Evolutionary conservation across 2,888 invertebrate species (phyloP), one percentile per base, ranked within the genome.

Genomic region (Eledone cirrhosa): DNA sequence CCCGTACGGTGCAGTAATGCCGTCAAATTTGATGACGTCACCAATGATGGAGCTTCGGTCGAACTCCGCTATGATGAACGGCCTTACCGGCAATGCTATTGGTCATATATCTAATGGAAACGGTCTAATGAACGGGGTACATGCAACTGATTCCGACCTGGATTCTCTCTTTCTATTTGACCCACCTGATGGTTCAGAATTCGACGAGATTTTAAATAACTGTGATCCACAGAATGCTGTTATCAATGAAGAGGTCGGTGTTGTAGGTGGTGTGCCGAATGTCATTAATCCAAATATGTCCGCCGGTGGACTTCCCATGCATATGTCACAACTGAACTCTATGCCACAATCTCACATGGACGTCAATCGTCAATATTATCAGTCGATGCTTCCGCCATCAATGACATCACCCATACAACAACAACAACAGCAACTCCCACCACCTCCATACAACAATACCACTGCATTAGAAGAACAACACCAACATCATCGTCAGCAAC

Each of bases 341-440:
- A 11, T 41, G 33, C n/a, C 41, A n/a, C 72, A 72, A 8, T 31
- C 22, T 5, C 72, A 41, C 4, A 41, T 41, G 22, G 41, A 31
- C n/a, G 41, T 31, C 33, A 72, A 72, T 72, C 41, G 41, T 41
- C 72, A 41, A 1, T 72, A 72, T 72, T 72, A 72, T 41, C 72
- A 41, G 24, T 19, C 72, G 14, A 72, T 72, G 72, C 72, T n/a
- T 72, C 22, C 24, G 72, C n/a, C 19, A 72, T 41, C 24, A 13
- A 19, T n/a, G 31, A 72, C 72, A 13, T n/a, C 11, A 72, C 22
- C 22, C 31, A 11, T 41, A 19, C 63, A 33, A 0, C 69, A 69
- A 19, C 69, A 69, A 31, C 69, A 69, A 19, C 31, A 31, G 22
- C 69, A 69, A 41, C 41, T 41, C 41, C 8, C 41, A 41, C 41